phyloP scores from a whole-genome alignment of 1,140 invertebrate species.

The Marisa cornuarietis region DNA sequence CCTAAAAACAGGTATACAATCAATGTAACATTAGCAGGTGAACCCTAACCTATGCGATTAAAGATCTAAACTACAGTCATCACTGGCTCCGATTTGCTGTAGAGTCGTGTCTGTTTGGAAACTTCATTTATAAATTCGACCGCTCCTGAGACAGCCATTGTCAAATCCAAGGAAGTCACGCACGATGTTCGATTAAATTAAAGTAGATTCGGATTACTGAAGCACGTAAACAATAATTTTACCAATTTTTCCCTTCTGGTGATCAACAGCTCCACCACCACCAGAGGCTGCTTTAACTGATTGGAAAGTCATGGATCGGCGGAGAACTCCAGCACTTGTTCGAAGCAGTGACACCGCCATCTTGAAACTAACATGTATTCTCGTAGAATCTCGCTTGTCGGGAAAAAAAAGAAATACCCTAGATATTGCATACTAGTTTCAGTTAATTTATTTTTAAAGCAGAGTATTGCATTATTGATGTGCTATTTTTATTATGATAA shows the following conservation, averaged over 20 bases:
- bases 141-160: conserved; percentile 4
- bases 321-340: conserved; percentile 15
- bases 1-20: neutral
- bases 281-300: conserved; percentile 26
- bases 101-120: too few species aligned
- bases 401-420: too few species aligned
- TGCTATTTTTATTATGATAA: too few species aligned
- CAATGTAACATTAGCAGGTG: neutral
- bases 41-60: neutral
- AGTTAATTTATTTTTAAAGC: too few species aligned
- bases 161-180: neutral
- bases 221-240: neutral
- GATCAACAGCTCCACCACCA: conserved; percentile 25
- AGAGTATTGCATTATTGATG: too few species aligned
- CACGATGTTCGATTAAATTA: neutral
- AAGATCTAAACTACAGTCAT: too few species aligned
- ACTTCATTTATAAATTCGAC: neutral
- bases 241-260: conserved; percentile 37
- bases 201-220: neutral
- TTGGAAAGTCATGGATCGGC: conserved; percentile 16
- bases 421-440: too few species aligned
- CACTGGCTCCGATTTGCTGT: too few species aligned
- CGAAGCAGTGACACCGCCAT: conserved; percentile 32
- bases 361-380: conserved; percentile 13
- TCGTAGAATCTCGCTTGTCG: neutral